Conservation (phyloP, 2,888 invertebrate genomes). For the Nomada flava region DNA sequence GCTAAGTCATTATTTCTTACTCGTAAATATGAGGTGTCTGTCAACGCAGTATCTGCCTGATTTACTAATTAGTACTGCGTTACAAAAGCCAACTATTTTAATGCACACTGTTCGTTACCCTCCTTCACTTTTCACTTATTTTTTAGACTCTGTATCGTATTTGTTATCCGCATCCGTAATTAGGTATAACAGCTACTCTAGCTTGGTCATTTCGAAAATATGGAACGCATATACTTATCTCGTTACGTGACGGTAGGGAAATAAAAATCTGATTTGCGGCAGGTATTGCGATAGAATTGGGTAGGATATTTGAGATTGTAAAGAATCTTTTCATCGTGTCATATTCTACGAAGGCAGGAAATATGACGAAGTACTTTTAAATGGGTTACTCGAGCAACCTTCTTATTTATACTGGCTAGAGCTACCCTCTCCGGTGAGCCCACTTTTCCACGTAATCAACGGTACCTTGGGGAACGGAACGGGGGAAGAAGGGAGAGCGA, state of each 20-base stretch:
- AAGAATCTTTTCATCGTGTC: not conserved
- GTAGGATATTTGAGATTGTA: not conserved
- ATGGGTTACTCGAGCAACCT: conserved; percentile 30
- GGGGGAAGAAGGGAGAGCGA: not conserved
- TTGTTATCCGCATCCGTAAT: too few species aligned
- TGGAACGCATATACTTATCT: too few species aligned
- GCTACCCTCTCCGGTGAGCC: not conserved
- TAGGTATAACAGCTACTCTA: too few species aligned
- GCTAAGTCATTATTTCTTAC: not conserved
- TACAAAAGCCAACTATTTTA: too few species aligned
- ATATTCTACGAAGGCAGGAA: not conserved
- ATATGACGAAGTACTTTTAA: conserved; percentile 35
- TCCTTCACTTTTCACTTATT: too few species aligned
- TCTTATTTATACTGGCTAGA: conserved; percentile 24
- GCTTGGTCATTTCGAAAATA: too few species aligned
- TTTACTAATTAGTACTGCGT: too few species aligned
- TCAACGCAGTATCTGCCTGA: too few species aligned
- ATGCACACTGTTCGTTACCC: too few species aligned
- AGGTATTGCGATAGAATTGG: not conserved
- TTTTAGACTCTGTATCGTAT: too few species aligned
- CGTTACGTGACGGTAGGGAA: not conserved
- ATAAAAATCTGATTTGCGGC: not conserved
- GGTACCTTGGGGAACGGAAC: not conserved
- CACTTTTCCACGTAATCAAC: conserved; percentile 24
- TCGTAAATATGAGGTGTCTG: too few species aligned